A percentile compares a stretch with the other conserved stretches of the same genome.
Evolutionary conservation across 2,888 invertebrate species (phyloP).

Genomic region (Lordiphosa fenestrarum): DNA sequence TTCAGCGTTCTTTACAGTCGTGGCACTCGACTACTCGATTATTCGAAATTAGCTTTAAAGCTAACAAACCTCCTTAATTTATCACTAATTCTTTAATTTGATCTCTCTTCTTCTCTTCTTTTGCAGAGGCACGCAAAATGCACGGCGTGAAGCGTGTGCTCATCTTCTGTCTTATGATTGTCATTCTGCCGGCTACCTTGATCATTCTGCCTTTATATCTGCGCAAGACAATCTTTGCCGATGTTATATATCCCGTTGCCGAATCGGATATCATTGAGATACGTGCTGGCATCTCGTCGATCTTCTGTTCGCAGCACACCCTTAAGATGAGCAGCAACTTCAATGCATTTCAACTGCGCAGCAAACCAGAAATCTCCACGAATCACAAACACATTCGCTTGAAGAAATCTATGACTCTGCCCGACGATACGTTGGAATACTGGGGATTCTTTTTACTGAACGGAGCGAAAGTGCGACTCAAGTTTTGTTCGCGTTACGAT

Average conservation of each 20-base stretch:
- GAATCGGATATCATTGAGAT: constrained; percentile 93
- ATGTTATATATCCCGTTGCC: constrained; percentile 88
- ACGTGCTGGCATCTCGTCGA: constrained; percentile 89
- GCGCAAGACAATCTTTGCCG: constrained; percentile 87
- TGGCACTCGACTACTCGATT: too few species aligned
- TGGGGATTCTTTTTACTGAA: constrained; percentile 92
- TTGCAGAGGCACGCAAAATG: constrained; percentile 86
- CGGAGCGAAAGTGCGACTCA: constrained; percentile 88
- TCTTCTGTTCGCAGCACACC: constrained; percentile 90
- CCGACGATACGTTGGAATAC: constrained; percentile 92
- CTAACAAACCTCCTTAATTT: too few species aligned
- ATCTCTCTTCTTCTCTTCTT: background rate
- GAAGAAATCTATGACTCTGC: constrained; percentile 90
- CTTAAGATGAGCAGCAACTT: constrained; percentile 87
- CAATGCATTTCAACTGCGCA: constrained; percentile 88
- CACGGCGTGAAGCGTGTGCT: constrained; percentile 89
- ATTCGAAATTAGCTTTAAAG: too few species aligned
- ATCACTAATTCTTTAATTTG: background rate
- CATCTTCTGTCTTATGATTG: constrained; percentile 88
- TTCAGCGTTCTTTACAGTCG: too few species aligned
- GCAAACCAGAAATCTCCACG: constrained; percentile 85
- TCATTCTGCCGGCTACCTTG: constrained; percentile 87
- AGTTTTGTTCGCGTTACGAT: constrained; percentile 89
- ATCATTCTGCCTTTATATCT: constrained; percentile 90
- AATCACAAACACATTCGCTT: constrained; percentile 88